Evolutionary conservation across 2,797 vertebrate genomes (phyloP).

Genomic region (Periophthalmus magnuspinnatus): DNA sequence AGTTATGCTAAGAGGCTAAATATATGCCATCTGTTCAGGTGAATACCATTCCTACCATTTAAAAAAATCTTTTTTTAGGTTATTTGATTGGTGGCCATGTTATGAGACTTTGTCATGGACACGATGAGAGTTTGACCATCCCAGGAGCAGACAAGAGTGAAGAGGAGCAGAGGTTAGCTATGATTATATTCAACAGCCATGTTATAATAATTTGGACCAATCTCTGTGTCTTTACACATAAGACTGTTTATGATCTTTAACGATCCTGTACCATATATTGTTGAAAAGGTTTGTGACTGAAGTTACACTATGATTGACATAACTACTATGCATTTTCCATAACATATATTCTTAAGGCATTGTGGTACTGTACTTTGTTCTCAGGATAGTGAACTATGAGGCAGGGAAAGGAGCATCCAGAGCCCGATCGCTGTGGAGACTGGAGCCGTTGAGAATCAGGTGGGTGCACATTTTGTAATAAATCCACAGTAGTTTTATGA

Average conservation of each 20-base stretch:
- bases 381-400: conserved; percentile 92
- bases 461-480: conserved; percentile 52
- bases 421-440: conserved; percentile 94
- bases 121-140: conserved; percentile 95
- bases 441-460: conserved; percentile 98
- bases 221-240: not conserved
- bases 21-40: not conserved
- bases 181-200: no score
- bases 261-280: not conserved
- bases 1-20: no score
- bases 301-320: not conserved
- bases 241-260: not conserved
- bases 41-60: no score
- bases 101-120: conserved; percentile 93
- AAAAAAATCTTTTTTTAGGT: conserved; percentile 71
- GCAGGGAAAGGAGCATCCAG: conserved; percentile 87
- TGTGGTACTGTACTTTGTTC: conserved; percentile 27
- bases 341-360: not conserved
- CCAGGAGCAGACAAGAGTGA: conserved; percentile 87
- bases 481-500: not conserved
- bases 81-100: conserved; percentile 94
- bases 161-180: conserved; percentile 86
- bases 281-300: not conserved
- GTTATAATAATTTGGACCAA: not conserved
- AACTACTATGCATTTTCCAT: not conserved